Evolutionary conservation across 2,888 invertebrate species (phyloP).

Genomic region (Lapara coniferarum): DNA sequence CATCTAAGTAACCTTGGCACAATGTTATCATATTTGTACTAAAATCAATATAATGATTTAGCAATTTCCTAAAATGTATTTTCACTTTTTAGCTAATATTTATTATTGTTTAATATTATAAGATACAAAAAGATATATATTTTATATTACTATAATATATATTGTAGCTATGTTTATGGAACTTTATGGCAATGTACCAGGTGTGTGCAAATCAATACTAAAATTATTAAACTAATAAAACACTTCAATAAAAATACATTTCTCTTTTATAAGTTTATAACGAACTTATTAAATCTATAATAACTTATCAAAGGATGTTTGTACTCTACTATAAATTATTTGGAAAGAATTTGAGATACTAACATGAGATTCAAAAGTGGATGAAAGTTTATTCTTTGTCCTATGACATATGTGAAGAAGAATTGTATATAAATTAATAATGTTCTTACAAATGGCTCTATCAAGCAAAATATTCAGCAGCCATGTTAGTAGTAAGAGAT

Average conservation of each 20-base stretch:
- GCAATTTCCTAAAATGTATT: slow-evolving; percentile 1
- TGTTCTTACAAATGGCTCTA: too few relatives aligned
- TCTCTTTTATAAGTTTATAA: neutral
- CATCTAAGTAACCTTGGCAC: slow-evolving; percentile 29
- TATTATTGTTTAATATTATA: neutral
- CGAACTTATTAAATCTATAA: slow-evolving; percentile 17
- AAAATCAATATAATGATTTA: slow-evolving; percentile 4
- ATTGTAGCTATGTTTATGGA: neutral
- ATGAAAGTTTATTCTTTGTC: too few relatives aligned
- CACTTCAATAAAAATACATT: slow-evolving; percentile 15
- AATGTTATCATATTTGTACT: slow-evolving; percentile 22
- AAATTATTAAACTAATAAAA: slow-evolving; percentile 7
- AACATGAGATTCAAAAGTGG: slow-evolving; percentile 26
- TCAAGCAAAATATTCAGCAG: too few relatives aligned
- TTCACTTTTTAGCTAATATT: slow-evolving; percentile 8
- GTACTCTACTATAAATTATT: slow-evolving; percentile 20
- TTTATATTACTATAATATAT: neutral
- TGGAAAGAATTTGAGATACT: slow-evolving; percentile 28
- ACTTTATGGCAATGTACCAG: slow-evolving; percentile 19
- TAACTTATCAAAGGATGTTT: slow-evolving; percentile 18
- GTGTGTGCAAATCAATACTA: slow-evolving; percentile 7
- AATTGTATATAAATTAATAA: neutral
- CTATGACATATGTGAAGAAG: neutral
- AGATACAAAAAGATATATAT: neutral
- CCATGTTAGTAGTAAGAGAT: too few relatives aligned